These are phyloP conservation scores for Neofelis nebulosa DNA, from an alignment of 2,113 vertebrate genomes.

Conservation along the genomic window DNA sequence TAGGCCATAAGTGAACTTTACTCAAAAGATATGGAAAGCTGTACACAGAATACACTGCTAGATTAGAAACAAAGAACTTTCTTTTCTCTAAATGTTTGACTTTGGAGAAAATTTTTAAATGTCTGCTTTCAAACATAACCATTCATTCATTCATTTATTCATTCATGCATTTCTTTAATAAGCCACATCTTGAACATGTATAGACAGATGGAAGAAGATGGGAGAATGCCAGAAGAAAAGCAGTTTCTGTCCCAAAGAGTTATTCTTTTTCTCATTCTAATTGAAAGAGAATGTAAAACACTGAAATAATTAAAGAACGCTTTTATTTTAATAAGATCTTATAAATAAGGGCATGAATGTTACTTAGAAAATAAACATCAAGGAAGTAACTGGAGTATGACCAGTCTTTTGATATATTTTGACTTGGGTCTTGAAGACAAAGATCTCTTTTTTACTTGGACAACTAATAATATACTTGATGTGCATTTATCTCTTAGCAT, in stretches of 20 bases:
- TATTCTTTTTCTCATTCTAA: not conserved
- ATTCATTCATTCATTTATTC: not conserved
- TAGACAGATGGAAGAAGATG: not conserved
- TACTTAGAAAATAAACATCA: not conserved
- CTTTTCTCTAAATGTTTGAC: not conserved
- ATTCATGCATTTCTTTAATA: not conserved
- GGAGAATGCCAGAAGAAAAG: not conserved
- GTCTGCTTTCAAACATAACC: not conserved
- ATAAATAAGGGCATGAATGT: not conserved
- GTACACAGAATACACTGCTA: not conserved
- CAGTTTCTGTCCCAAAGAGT: not conserved
- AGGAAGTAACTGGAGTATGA: not conserved
- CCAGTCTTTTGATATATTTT: not conserved
- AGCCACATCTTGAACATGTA: not conserved
- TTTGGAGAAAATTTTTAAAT: not conserved
- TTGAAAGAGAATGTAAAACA: not conserved
- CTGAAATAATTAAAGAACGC: not conserved
- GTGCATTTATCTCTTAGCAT: not conserved
- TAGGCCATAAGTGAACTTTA: not conserved
- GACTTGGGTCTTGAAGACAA: not conserved
- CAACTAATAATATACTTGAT: not conserved
- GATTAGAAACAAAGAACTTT: not conserved
- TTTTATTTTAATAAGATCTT: not conserved
- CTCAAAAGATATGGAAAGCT: not conserved
- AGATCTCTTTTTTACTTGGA: not conserved